Conservation (phyloP, 1,140 invertebrate species). For the Lepidostoma basale region DNA sequence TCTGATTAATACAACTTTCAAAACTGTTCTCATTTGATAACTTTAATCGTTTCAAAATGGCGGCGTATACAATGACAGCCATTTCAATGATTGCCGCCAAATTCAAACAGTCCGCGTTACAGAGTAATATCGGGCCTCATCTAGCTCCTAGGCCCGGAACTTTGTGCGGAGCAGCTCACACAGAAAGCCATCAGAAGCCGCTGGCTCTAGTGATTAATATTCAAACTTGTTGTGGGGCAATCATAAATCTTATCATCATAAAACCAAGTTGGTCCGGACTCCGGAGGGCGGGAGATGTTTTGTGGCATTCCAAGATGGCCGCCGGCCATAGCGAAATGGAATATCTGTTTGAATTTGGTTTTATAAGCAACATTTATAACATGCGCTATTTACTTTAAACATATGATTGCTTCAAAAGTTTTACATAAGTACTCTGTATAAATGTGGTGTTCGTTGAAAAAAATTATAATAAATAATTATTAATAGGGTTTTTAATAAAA, state of each 20-base stretch:
- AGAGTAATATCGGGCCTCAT: conserved; percentile 13
- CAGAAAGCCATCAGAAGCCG: conserved; percentile 41
- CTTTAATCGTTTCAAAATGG: too few relatives aligned
- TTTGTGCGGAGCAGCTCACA: not conserved
- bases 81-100: too few relatives aligned
- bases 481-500: too few relatives aligned
- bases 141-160: not conserved
- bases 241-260: conserved; percentile 48
- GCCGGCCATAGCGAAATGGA: not conserved
- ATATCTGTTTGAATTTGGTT: conserved; percentile 16
- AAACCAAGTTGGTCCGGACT: conserved; percentile 33
- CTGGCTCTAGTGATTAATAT: conserved; percentile 45
- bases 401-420: too few relatives aligned
- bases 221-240: conserved; percentile 46
- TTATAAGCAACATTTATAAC: too few relatives aligned
- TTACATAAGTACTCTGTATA: too few relatives aligned
- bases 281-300: not conserved
- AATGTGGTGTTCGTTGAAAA: too few relatives aligned
- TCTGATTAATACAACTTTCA: too few relatives aligned
- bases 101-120: not conserved
- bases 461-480: too few relatives aligned
- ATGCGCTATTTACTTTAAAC: too few relatives aligned
- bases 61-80: too few relatives aligned
- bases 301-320: conserved; percentile 23
- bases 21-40: too few relatives aligned